Base-by-base conservation (phyloP, 2,113 vertebrate species). In the Suricata suricatta region DNA sequence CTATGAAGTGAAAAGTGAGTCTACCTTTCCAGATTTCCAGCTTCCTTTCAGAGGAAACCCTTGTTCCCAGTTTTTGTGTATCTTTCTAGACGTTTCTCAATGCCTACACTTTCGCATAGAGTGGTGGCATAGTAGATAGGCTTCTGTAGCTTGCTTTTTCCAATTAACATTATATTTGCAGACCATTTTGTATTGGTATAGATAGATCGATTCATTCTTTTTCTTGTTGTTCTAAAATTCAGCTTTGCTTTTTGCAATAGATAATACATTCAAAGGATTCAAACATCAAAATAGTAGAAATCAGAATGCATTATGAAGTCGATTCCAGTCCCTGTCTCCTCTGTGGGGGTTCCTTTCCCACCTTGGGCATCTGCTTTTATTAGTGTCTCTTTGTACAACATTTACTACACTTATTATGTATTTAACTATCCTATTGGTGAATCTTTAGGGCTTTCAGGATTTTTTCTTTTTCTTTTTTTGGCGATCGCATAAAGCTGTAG, bases 201-300 rank as follows among this genome's bases (percentile, higher is more conserved):
- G 33, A 66, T 68, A 57, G 83, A 89, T 68, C 10, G 2, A 71
- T 80, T 87, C 44, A 44, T 91, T 91, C 47, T 81, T 92, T 69
- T 95, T 41, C 14, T 83, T 89, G 60, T 85, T 60, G 60, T 93
- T 95, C 35, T 89, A 41, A 69, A 90, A 94, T 88, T 96, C 66
- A 77, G 1, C 88, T 93, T 81, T 82, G 3, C 57, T 47, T 90
- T 95, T 96, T 72, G 88, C 44, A 69, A 84, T 19, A 41, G 52
- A 33, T 82, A 93, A 91, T 66, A 33, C 38, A 68, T 68, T 86
- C 19, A 89, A 72, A 50, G 84, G 64, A 69, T 57, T 91, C 54
- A 68, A 90, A 95, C 79, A 71, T 94, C 72, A 93, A 92, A 89
- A 76, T 63, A 87, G 14, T 13, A 86, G 47, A 85, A 93, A 79